A percentile compares a stretch with the other conserved stretches of the same genome.
phyloP scores from a whole-genome alignment of 2,888 invertebrate genomes.

The Patella depressa region DNA sequence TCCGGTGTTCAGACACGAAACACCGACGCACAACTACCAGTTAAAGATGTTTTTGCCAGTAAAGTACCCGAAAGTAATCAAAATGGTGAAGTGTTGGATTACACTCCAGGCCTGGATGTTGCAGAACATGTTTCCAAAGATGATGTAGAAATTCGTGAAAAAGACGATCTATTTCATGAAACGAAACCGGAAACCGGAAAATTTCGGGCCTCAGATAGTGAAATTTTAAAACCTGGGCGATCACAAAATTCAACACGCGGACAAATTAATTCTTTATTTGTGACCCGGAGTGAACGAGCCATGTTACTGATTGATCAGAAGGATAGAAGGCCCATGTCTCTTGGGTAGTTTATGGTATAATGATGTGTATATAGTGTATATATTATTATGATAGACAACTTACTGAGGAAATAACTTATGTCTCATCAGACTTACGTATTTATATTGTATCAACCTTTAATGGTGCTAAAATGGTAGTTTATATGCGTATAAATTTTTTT shows the following conservation, averaged over 20 bases:
- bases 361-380: too few relatives aligned
- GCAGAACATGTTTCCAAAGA: background rate
- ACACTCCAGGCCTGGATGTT: background rate
- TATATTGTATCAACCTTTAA: too few relatives aligned
- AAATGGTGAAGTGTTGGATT: background rate
- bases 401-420: too few relatives aligned
- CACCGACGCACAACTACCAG: background rate
- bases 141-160: background rate
- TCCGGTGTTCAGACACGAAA: background rate
- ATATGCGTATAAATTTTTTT: too few relatives aligned
- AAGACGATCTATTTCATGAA: background rate
- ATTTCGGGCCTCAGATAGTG: background rate
- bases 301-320: background rate
- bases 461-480: too few relatives aligned
- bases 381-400: too few relatives aligned
- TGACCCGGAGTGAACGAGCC: background rate
- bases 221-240: background rate
- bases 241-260: background rate
- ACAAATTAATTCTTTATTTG: background rate
- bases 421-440: too few relatives aligned
- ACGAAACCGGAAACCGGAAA: background rate
- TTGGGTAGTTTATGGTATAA: background rate
- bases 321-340: background rate
- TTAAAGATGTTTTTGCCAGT: background rate
- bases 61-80: background rate